Conservation (phyloP, 2,797 vertebrate genomes). For the Anguilla anguilla region DNA sequence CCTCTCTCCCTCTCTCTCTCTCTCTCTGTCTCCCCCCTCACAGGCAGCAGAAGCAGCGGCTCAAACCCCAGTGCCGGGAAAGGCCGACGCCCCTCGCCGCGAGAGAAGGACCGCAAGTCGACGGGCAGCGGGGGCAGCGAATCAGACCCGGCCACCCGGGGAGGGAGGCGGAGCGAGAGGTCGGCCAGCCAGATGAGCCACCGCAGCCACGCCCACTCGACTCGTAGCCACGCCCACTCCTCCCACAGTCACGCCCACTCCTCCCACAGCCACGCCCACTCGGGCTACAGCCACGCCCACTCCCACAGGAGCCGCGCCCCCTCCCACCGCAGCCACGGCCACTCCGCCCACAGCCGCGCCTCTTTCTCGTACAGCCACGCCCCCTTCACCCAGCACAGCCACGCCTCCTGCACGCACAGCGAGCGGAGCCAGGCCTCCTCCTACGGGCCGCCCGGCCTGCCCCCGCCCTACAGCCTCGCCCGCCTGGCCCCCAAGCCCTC, state of each 20-base stretch:
- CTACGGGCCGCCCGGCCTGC: slow-evolving; percentile 87
- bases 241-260: slow-evolving; percentile 5
- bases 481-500: slow-evolving; percentile 77
- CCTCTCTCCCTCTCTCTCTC: no score
- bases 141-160: slow-evolving; percentile 74
- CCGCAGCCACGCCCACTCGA: slow-evolving; percentile 76
- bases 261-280: slow-evolving; percentile 61
- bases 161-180: slow-evolving; percentile 75
- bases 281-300: not conserved
- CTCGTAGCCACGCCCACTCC: slow-evolving; percentile 63
- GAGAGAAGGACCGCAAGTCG: slow-evolving; percentile 85
- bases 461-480: slow-evolving; percentile 84
- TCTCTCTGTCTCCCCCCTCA: slow-evolving; percentile 25
- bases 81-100: slow-evolving; percentile 80
- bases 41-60: slow-evolving; percentile 97
- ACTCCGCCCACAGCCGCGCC: slow-evolving; percentile 69
- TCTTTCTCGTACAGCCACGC: slow-evolving; percentile 67
- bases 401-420: slow-evolving; percentile 78
- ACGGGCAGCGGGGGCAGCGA: slow-evolving; percentile 82
- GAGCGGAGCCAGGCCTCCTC: slow-evolving; percentile 90
- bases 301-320: slow-evolving; percentile 62
- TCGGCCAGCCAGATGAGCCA: slow-evolving; percentile 87
- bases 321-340: slow-evolving; percentile 61
- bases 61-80: slow-evolving; percentile 91
- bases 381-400: slow-evolving; percentile 69